Evolutionary conservation across 1,140 invertebrate species (phyloP).

Genomic region (Drosophila nebulosa): DNA sequence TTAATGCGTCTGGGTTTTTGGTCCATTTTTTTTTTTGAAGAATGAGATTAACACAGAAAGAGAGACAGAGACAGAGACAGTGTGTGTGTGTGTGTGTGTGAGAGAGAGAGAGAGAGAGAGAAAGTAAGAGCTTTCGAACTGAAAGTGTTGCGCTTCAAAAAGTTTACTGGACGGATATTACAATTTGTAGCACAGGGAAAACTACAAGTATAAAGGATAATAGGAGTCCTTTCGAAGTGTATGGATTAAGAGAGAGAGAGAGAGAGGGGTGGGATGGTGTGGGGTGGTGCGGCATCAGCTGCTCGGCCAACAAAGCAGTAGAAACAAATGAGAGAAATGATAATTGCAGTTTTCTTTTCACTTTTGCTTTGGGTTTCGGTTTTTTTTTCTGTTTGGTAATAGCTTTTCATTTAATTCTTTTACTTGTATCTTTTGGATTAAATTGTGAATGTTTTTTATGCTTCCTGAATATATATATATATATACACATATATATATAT

Average conservation of each 20-base stretch:
- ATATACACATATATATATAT: neutral
- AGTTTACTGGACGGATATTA: constrained; percentile 78
- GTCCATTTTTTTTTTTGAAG: constrained; percentile 39
- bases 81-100: neutral
- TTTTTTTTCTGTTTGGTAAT: constrained; percentile 17
- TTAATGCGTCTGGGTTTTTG: constrained; percentile 44
- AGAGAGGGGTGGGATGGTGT: neutral
- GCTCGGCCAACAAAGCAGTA: neutral
- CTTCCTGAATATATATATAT: neutral
- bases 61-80: neutral
- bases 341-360: constrained; percentile 16
- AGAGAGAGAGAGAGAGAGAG: neutral
- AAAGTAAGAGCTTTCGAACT: neutral
- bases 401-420: neutral
- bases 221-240: neutral
- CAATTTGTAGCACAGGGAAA: constrained; percentile 60
- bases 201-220: neutral
- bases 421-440: neutral
- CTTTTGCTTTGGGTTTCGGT: neutral
- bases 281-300: neutral
- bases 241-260: neutral
- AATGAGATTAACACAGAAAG: neutral
- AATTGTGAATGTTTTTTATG: constrained; percentile 1
- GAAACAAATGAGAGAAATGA: neutral
- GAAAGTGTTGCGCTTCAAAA: constrained; percentile 59